Base-by-base conservation (phyloP, 2,797 vertebrate species). In the Notolepis coatsorum region DNA sequence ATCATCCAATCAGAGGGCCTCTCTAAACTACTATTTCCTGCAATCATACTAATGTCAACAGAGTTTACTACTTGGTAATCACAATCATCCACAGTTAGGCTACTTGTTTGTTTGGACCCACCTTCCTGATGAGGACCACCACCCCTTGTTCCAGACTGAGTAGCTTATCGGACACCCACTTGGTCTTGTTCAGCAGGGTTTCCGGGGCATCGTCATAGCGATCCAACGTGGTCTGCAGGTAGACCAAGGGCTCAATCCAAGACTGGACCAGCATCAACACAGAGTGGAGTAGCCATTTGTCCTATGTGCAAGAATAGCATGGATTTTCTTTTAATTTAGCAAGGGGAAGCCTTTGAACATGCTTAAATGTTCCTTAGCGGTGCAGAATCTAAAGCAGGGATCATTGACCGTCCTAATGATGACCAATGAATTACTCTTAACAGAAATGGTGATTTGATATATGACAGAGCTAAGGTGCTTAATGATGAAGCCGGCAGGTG, bases 161-260 rank as follows among this genome's bases (percentile, higher is more conserved):
- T 17, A 93, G 84, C 75, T 93, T 93, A 24, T 91, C 90, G 1
- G 87, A 91, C 73, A 93, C 78, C 91, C 92, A 92, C 73, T 92
- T 93, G 49, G 90, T 93, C 73, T 91, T 92, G 80, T 89, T 91
- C 33, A 93, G 81, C 55, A 92, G 80, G 66, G 82, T 54, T 4
- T 90, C 81, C 0, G 91, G 86, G 30, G 85, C 85, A 0, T 82
- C 43, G 0, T 91, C 84, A 5, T 93, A 90, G 51, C 10, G 84
- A 51, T 91, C 79, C 25, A 92, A 47, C 2, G 88, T 85, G 8
- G 78, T 88, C 75, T 93, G 91, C 41, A 93, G 80, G 73, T 93
- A 91, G 46, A 86, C 66, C 65, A 91, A 48, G 0, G 91, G 91
- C 61, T 92, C 88, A 0, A 90, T 80, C 91, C 91, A 93, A 0